These are phyloP conservation scores for Chelonoidis abingdonii DNA, from an alignment of 2,113 vertebrate genomes.

Conservation along the genomic window DNA sequence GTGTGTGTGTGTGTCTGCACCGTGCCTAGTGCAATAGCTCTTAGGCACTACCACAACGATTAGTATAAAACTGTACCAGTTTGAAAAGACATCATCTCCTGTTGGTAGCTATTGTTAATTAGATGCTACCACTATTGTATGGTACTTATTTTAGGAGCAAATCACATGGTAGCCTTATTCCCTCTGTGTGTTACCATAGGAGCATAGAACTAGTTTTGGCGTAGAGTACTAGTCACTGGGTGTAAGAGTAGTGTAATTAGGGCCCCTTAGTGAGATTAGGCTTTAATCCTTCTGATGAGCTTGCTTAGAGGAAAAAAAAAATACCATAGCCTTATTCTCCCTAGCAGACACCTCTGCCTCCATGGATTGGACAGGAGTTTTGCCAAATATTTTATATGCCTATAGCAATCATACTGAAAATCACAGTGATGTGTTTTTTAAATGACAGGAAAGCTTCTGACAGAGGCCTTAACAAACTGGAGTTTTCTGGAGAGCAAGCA, in stretches of 20 bases:
- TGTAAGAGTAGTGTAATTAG: neutral
- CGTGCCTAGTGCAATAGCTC: neutral
- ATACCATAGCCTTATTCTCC: neutral
- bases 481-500: too few relatives aligned
- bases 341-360: neutral
- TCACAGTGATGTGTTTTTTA: too few relatives aligned
- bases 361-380: neutral
- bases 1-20: neutral
- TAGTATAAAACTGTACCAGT: neutral
- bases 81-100: neutral
- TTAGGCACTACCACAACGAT: neutral
- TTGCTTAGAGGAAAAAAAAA: too few relatives aligned
- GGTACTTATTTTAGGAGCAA: neutral
- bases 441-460: too few relatives aligned
- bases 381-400: neutral
- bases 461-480: too few relatives aligned
- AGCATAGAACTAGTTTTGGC: neutral
- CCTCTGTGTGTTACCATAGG: neutral
- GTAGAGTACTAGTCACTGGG: neutral
- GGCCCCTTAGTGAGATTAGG: neutral
- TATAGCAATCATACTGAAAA: neutral
- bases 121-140: neutral
- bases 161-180: neutral
- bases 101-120: neutral
- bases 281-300: too few relatives aligned